Base-by-base conservation (phyloP, 2,113 vertebrate species). In the Egretta garzetta region DNA sequence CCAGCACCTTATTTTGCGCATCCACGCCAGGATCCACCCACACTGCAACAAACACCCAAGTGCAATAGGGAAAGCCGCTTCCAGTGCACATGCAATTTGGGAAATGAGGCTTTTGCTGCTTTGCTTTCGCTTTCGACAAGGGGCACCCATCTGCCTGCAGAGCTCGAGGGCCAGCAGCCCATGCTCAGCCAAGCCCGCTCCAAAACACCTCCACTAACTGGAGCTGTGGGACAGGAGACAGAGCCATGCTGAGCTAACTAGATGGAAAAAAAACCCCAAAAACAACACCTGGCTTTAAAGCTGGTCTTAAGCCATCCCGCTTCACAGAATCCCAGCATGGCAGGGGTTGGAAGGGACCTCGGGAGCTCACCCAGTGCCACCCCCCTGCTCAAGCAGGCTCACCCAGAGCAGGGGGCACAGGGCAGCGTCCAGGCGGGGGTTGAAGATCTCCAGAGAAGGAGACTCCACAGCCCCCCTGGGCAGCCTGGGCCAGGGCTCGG, bases 1-100 rank as follows among this genome's bases (percentile, higher is more conserved):
- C n/a, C n/a, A n/a, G n/a, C n/a, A n/a, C n/a, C n/a, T n/a, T n/a
- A n/a, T n/a, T n/a, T n/a, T n/a, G n/a, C 6, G 0, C 37, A 9
- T 23, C 26, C 18, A 6, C 2, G 1, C 18, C 58, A 8, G 24
- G 58, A 39, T 39, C 39, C 39, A 35, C 71, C 27, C 22, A 32
- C 41, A 30, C 53, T 13, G 19, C 52, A 20, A 8, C 0, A 10
- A 84, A 30, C 21, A 49, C 35, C 5, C 2, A 3, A 32, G 15
- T 1, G 3, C 1, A 1, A 68, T 4, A 12, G 47, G 91, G 60
- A 50, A 41, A 50, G 6, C 70, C 35, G 33, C 63, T 72, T 33
- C 52, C 77, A 55, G 32, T 60, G 53, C 58, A 33, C 1, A 1
- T 12, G 21, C 1, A 0, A 15, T 5, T 18, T 14, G 5, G 52